These are phyloP conservation scores for Steinernema feltiae DNA, from an alignment of 1,140 invertebrate genomes.

Conservation along the genomic window DNA sequence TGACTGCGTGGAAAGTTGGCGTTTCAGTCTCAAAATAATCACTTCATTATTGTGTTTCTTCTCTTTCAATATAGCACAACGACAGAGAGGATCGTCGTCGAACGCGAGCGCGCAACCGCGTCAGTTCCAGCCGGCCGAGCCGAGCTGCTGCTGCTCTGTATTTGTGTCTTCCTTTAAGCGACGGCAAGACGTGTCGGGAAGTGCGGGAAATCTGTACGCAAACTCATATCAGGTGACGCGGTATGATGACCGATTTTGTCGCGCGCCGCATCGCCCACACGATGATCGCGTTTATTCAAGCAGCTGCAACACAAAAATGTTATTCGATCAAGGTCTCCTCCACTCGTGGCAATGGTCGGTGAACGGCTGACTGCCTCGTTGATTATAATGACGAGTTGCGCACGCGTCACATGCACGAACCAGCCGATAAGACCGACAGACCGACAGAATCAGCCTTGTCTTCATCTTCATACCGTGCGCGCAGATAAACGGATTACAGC, in stretches of 20 bases:
- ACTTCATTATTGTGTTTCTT: too few relatives aligned
- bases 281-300: background rate
- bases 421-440: background rate
- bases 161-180: background rate
- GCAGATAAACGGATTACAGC: conserved; percentile 14
- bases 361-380: background rate
- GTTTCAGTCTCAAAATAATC: too few relatives aligned
- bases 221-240: too few relatives aligned
- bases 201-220: background rate
- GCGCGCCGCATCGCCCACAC: background rate
- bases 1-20: too few relatives aligned
- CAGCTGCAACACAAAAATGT: background rate
- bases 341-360: background rate
- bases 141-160: too few relatives aligned
- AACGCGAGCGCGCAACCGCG: too few relatives aligned
- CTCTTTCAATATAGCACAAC: too few relatives aligned
- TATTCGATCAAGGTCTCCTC: conserved; percentile 7
- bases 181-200: too few relatives aligned
- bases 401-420: background rate
- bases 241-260: too few relatives aligned
- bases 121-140: too few relatives aligned
- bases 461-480: background rate
- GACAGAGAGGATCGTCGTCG: too few relatives aligned
- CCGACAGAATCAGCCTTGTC: background rate
- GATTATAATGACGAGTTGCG: background rate